Evolutionary conservation across 2,113 vertebrate genomes (phyloP).

Genomic region (Boleophthalmus pectinirostris): DNA sequence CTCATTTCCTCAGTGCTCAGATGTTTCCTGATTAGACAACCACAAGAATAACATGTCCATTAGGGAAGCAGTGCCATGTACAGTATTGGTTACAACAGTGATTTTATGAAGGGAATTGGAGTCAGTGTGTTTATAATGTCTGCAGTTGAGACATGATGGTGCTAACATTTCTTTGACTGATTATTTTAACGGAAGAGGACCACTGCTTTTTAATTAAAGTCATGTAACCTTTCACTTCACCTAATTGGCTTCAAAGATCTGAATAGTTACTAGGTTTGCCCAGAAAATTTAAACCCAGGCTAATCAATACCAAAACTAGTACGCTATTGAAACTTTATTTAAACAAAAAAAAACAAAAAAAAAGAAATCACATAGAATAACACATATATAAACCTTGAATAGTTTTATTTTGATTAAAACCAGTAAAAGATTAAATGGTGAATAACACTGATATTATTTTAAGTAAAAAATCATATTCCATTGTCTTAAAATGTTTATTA

Average conservation of each 20-base stretch:
- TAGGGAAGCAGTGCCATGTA: slow-evolving; percentile 45
- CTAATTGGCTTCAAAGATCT: not conserved
- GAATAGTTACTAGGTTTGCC: not conserved
- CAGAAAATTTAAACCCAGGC: not conserved
- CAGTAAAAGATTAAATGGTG: too few relatives aligned
- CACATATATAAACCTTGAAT: too few relatives aligned
- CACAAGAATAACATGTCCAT: slow-evolving; percentile 40
- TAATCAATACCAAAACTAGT: too few relatives aligned
- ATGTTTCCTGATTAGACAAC: slow-evolving; percentile 72
- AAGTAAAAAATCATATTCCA: too few relatives aligned
- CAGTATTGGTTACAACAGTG: slow-evolving; percentile 44
- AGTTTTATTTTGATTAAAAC: too few relatives aligned
- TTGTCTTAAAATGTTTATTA: too few relatives aligned
- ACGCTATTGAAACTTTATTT: too few relatives aligned
- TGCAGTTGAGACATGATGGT: slow-evolving; percentile 17
- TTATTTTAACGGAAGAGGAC: slow-evolving; percentile 23
- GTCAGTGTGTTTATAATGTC: slow-evolving; percentile 46
- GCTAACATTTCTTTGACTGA: slow-evolving; percentile 31
- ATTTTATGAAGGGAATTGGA: slow-evolving; percentile 38
- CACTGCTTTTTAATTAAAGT: slow-evolving; percentile 8
- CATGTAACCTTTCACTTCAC: not conserved
- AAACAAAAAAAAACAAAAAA: too few relatives aligned
- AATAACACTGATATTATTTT: too few relatives aligned
- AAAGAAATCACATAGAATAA: too few relatives aligned
- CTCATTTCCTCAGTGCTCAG: slow-evolving; percentile 65